Evolutionary conservation across 2,113 vertebrate genomes (phyloP).

Genomic region (Platichthys flesus): DNA sequence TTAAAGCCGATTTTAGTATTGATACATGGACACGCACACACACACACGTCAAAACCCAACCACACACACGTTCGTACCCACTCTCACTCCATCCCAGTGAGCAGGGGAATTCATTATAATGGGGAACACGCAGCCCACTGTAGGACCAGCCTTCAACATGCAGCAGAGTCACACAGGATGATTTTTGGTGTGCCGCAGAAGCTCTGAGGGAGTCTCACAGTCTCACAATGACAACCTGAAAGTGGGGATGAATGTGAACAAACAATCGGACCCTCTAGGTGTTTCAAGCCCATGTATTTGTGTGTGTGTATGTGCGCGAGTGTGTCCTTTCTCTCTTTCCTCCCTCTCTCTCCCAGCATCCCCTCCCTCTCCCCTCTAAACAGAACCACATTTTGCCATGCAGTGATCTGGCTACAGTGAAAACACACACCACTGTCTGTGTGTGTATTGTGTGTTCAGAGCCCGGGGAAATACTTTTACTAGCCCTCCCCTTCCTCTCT

Average conservation of each 20-base stretch:
- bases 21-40: background rate
- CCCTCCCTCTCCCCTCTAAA: constrained; percentile 64
- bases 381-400: constrained; percentile 77
- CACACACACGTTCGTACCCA: background rate
- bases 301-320: constrained; percentile 1
- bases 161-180: constrained; percentile 31
- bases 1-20: constrained; percentile 30
- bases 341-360: constrained; percentile 37
- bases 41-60: background rate
- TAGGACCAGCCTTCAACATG: constrained; percentile 29
- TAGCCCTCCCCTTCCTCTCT: constrained; percentile 12
- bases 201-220: constrained; percentile 34
- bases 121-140: constrained; percentile 45
- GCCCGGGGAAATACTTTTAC: constrained; percentile 64
- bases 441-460: constrained; percentile 55
- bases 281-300: constrained; percentile 1
- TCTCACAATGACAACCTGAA: constrained; percentile 41
- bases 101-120: constrained; percentile 8
- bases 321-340: constrained; percentile 1
- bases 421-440: constrained; percentile 66
- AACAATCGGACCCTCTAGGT: constrained; percentile 46
- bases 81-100: constrained; percentile 10
- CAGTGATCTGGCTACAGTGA: constrained; percentile 58
- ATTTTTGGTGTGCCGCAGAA: constrained; percentile 42
- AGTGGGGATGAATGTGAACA: constrained; percentile 39